phyloP scores from a whole-genome alignment of 2,113 vertebrate species.

The Burhinus bistriatus region DNA sequence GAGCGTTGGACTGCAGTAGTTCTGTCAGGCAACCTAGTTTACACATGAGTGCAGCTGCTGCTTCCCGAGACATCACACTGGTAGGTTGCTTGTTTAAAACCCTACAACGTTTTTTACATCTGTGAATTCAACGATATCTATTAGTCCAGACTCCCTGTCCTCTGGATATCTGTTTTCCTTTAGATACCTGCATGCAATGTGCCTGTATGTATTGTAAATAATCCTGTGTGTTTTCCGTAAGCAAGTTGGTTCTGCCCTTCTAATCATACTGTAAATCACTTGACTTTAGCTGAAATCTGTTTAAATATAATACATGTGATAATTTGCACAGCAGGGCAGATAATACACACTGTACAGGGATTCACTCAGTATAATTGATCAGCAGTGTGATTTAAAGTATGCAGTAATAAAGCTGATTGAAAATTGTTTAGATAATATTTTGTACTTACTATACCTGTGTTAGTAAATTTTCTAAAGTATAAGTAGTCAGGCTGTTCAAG shows the following conservation, averaged over 20 bases:
- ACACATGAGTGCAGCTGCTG: constrained; percentile 97
- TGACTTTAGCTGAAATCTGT: not conserved
- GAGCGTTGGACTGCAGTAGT: constrained; percentile 95
- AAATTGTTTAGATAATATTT: not conserved
- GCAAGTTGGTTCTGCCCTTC: not conserved
- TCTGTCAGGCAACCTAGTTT: constrained; percentile 95
- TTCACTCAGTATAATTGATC: not conserved
- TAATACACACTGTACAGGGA: not conserved
- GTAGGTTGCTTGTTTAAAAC: constrained; percentile 70
- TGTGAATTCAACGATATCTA: not conserved
- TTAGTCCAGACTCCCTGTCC: not conserved
- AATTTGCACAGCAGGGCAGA: not conserved
- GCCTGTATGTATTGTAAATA: not conserved
- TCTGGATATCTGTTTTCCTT: not conserved
- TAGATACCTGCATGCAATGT: not conserved
- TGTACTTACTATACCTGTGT: not conserved
- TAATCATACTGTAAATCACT: not conserved
- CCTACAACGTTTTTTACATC: not conserved
- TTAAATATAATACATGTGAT: not conserved
- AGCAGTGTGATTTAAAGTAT: not conserved
- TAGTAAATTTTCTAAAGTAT: not conserved
- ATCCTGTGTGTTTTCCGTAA: not conserved
- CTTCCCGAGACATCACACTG: constrained; percentile 96
- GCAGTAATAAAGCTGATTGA: not conserved
- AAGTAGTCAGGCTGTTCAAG: not conserved